Evolutionary conservation across 2,797 vertebrate genomes (phyloP), one percentile per base, ranked within the genome.

Genomic region (Thamnophis elegans): DNA sequence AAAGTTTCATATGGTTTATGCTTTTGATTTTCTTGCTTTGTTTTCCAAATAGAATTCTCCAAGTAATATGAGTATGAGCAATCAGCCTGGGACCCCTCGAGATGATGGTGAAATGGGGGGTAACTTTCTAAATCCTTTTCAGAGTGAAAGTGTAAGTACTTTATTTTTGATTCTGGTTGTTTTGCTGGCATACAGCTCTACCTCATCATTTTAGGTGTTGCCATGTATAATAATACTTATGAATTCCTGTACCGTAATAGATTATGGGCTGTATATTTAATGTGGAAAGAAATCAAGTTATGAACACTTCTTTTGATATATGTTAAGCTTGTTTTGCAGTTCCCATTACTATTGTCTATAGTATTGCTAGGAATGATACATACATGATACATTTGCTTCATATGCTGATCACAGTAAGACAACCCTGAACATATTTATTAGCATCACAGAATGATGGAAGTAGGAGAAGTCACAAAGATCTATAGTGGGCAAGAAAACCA

Each of bases 111-210:
- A 99, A 97, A 99, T 99, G 98, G 98, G 99, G 93, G 99, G 98
- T 95, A 99, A 98, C 98, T 99, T 99, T 98, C 98, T 99, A 96
- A 99, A 99, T 97, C 99, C 99, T 95, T 99, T 99, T 97, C 99
- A 99, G 98, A 99, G 98, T 95, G 99, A 99, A 97, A 99, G 99
- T 92, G 99, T 99, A 97, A 98, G 99, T 98, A 96, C 93, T 60
- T 20, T 55, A 26, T 1, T 51, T 95, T 91, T 54, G 47, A 92
- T 86, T n/a, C 78, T 59, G 89, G 93, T 42, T 62, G 85, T 55
- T 32, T 7, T 87, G 93, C 25, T 13, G 53, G 12, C 26, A 10
- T 92, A 58, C 47, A 55, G 0, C 94, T 73, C 94, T 28, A 92
- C 6, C 0, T n/a, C 60, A 94, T 12, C 73, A 51, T n/a, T 89